These are phyloP conservation scores for Ambastaia sidthimunki DNA, from an alignment of 2,797 vertebrate species.

Conservation along the genomic window DNA sequence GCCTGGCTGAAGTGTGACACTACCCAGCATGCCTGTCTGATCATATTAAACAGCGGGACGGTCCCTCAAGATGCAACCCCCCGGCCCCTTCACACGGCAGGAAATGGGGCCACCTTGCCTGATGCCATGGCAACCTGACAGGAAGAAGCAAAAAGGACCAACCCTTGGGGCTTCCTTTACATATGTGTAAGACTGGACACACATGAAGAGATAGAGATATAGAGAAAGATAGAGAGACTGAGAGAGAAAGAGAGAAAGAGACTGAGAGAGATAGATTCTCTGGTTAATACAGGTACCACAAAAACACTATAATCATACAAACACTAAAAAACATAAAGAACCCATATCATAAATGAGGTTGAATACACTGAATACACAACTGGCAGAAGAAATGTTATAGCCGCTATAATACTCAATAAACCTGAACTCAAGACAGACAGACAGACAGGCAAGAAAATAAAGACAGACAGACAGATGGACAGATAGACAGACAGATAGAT, in stretches of 20 bases:
- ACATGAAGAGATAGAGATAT: slow-evolving; percentile 7
- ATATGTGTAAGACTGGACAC: slow-evolving; percentile 32
- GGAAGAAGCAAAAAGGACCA: slow-evolving; percentile 63
- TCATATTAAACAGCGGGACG: slow-evolving; percentile 60
- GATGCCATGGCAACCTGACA: slow-evolving; percentile 76
- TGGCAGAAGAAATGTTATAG: too few species aligned
- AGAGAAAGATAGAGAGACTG: neutral
- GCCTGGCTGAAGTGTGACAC: slow-evolving; percentile 57
- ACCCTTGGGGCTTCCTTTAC: slow-evolving; percentile 55
- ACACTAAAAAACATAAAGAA: too few species aligned
- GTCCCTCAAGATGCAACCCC: slow-evolving; percentile 57
- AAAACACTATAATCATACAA: too few species aligned
- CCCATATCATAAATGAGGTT: too few species aligned
- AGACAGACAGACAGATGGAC: too few species aligned
- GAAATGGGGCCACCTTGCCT: slow-evolving; percentile 72
- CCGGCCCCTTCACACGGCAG: slow-evolving; percentile 53
- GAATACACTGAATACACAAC: too few species aligned
- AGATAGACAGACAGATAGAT: too few species aligned
- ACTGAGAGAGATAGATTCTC: neutral
- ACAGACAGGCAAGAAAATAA: too few species aligned
- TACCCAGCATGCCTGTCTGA: slow-evolving; percentile 65
- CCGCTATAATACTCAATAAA: too few species aligned
- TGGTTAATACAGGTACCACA: too few species aligned
- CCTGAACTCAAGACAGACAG: too few species aligned
- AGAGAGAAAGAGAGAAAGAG: slow-evolving; percentile 17